These are phyloP conservation scores for Sisyra nigra DNA, from an alignment of 2,888 invertebrate genomes.

Conservation along the genomic window DNA sequence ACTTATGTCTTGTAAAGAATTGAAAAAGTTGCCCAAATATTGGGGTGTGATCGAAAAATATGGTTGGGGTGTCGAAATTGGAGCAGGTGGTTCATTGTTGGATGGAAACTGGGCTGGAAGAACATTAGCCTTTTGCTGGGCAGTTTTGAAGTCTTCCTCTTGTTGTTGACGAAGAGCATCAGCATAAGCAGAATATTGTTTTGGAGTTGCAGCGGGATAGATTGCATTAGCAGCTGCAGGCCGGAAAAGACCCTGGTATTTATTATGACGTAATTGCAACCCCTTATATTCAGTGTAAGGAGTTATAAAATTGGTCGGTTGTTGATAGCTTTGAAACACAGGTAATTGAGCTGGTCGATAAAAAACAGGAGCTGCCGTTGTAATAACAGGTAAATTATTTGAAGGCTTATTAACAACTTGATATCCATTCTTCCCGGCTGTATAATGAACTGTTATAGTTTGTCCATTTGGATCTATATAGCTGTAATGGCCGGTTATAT, in stretches of 20 bases:
- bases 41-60: too few relatives aligned
- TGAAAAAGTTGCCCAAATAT: too few relatives aligned
- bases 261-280: not conserved
- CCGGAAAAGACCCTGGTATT: not conserved
- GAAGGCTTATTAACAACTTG: constrained; percentile 20
- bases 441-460: constrained; percentile 14
- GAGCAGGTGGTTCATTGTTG: too few relatives aligned
- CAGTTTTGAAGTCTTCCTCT: too few relatives aligned
- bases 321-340: not conserved
- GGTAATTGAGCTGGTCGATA: not conserved
- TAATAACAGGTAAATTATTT: not conserved
- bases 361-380: not conserved
- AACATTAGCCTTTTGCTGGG: too few relatives aligned
- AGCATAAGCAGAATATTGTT: too few relatives aligned
- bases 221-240: not conserved
- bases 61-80: too few relatives aligned
- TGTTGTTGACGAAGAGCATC: too few relatives aligned
- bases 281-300: not conserved
- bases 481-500: constrained; percentile 5
- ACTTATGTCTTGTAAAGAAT: too few relatives aligned
- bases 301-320: not conserved
- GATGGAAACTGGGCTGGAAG: too few relatives aligned
- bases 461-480: constrained; percentile 5
- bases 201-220: not conserved
- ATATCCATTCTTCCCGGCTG: constrained; percentile 34